Percentiles rank a stretch among this genome's conserved stretches.
Conservation (phyloP, 1,140 invertebrate genomes). For the Heliconius nattereri region DNA sequence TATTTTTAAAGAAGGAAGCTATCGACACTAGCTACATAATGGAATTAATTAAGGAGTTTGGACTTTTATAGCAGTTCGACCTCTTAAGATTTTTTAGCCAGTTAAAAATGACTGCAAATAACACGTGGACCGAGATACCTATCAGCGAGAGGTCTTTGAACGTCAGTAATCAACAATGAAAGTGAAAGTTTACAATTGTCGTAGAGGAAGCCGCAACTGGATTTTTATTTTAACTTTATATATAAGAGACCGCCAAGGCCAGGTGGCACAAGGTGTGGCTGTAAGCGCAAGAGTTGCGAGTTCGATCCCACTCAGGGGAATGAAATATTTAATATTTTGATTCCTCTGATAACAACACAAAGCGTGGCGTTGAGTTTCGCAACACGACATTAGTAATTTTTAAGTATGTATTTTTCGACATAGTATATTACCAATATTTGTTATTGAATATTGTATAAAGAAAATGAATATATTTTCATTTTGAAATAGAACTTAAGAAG, state of each 20-base stretch:
- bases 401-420: no score
- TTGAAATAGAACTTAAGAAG: no score
- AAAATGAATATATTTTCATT: no score
- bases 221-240: not conserved
- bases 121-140: not conserved
- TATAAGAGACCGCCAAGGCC: not conserved
- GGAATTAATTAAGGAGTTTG: not conserved
- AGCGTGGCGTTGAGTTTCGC: no score
- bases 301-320: no score
- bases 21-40: not conserved
- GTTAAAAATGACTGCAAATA: not conserved
- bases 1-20: not conserved
- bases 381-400: no score
- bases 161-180: constrained; percentile 9
- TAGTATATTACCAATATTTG: no score
- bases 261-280: not conserved
- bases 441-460: no score
- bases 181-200: constrained; percentile 5
- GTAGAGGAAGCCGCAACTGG: not conserved
- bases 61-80: not conserved
- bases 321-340: no score
- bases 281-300: not conserved
- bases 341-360: no score
- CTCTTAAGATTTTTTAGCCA: not conserved
- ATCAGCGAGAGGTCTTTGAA: not conserved